Base-by-base conservation (phyloP, 2,888 invertebrate genomes). In the Nineta flava region DNA sequence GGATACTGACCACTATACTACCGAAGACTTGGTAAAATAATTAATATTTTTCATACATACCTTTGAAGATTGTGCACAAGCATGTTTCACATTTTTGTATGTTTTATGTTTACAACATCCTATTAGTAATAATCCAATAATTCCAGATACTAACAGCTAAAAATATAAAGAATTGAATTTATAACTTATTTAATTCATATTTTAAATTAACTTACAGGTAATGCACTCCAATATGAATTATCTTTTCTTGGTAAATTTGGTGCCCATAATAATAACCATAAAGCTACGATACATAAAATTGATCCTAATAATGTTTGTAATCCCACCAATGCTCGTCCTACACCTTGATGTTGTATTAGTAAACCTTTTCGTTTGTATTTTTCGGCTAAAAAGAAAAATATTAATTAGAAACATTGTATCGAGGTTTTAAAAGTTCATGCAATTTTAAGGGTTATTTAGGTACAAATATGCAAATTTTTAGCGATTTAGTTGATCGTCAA, bases 161-260 rank as follows among this genome's bases (percentile, higher is more conserved):
- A 63, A 61, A 41, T 53, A 53, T 46, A 47, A 17, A 40, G 9
- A 35, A 13, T 7, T 19, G 6, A 35, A 26, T n/a, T 6, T 16
- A 3, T 19, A 12, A 47, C 16, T 5, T 2, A 21, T 16, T 40
- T 48, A 40, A 17, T 31, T 32, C 6, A 31, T n/a, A 46, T 15
- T 19, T 17, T 43, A 19, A 17, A 13, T 43, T 5, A 48, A 58
- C 68, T 70, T 64, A 81, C 79, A 54, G 76, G 74, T 57, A 76
- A 64, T 38, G 76, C 79, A 58, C 79, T 78, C 75, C 79, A 77
- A 57, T 76, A 78, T 1, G 79, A 79, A 65, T 77, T 77, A 57
- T 80, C 76, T 53, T 70, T 64, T 50, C 71, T 62, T 49, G 72
- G 68, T 16, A 79, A 68, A 60, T 73, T 73, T 6, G 79, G 79